Evolutionary conservation across 2,888 invertebrate genomes (phyloP).

Genomic region (Mimas tiliae): DNA sequence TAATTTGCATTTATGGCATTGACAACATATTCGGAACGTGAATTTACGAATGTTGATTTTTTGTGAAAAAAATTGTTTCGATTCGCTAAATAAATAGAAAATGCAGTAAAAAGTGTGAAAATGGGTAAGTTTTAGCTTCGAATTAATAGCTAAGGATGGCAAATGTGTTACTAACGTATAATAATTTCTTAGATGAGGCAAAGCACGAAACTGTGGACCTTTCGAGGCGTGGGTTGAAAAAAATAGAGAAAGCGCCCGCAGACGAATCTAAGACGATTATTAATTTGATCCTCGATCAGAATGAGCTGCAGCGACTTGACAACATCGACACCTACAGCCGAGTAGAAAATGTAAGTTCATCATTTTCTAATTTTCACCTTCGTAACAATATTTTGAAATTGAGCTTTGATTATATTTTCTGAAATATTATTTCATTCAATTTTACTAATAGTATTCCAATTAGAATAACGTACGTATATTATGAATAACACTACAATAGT

Average conservation of each 20-base stretch:
- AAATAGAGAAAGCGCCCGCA: conserved; percentile 89
- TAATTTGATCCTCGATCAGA: conserved; percentile 92
- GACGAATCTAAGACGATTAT: conserved; percentile 88
- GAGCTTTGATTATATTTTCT: conserved; percentile 3
- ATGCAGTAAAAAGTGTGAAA: conserved; percentile 53
- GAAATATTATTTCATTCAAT: not conserved
- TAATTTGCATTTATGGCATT: not conserved
- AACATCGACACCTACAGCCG: conserved; percentile 92
- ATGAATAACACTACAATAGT: not conserved
- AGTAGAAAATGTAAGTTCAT: conserved; percentile 88
- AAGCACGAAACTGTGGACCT: conserved; percentile 88
- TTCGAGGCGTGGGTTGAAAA: conserved; percentile 91
- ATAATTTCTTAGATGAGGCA: conserved; percentile 46
- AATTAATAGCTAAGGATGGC: not conserved
- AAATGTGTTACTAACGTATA: conserved; percentile 21
- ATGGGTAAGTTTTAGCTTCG: conserved; percentile 59
- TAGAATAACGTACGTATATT: not conserved
- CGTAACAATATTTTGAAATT: not conserved
- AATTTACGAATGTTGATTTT: conserved; percentile 68
- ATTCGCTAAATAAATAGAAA: conserved; percentile 53
- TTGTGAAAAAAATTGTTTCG: conserved; percentile 45
- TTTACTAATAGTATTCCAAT: conserved; percentile 4
- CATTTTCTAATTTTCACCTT: not conserved
- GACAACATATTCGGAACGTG: conserved; percentile 51
- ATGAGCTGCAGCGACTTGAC: conserved; percentile 94